phyloP scores from a whole-genome alignment of 2,797 vertebrate genomes.

The Pangasius krempfi region DNA sequence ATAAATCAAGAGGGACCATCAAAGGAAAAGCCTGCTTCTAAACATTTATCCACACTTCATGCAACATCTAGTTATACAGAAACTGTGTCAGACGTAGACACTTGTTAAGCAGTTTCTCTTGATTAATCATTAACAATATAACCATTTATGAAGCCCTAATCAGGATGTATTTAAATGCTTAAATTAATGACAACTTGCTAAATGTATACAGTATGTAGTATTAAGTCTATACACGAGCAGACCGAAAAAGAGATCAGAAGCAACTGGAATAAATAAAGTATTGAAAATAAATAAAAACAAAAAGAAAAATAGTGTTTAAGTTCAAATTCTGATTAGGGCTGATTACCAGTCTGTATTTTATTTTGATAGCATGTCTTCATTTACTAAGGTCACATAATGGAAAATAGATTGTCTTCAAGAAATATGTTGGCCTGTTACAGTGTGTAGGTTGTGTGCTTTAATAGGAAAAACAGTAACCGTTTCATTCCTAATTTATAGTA shows the following conservation, averaged over 20 bases:
- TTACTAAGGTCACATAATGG: neutral
- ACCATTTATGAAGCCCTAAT: neutral
- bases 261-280: neutral
- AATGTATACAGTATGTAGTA: neutral
- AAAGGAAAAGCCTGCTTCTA: neutral
- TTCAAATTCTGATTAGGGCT: slow-evolving; percentile 16
- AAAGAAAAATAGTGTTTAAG: neutral
- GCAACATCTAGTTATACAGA: slow-evolving; percentile 15
- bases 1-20: slow-evolving; percentile 7
- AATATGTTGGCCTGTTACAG: neutral
- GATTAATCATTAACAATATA: slow-evolving; percentile 5
- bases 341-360: neutral
- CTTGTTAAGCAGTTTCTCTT: slow-evolving; percentile 8
- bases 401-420: neutral
- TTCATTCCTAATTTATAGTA: slow-evolving; percentile 16
- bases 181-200: neutral
- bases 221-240: neutral
- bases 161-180: neutral
- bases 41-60: slow-evolving; percentile 6
- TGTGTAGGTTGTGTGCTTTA: slow-evolving; percentile 27
- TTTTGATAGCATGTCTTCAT: neutral
- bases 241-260: neutral
- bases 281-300: neutral
- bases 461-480: slow-evolving; percentile 19
- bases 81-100: slow-evolving; percentile 13